Conservation (phyloP, 2,113 vertebrate genomes). For the Diphyllodes magnificus region DNA sequence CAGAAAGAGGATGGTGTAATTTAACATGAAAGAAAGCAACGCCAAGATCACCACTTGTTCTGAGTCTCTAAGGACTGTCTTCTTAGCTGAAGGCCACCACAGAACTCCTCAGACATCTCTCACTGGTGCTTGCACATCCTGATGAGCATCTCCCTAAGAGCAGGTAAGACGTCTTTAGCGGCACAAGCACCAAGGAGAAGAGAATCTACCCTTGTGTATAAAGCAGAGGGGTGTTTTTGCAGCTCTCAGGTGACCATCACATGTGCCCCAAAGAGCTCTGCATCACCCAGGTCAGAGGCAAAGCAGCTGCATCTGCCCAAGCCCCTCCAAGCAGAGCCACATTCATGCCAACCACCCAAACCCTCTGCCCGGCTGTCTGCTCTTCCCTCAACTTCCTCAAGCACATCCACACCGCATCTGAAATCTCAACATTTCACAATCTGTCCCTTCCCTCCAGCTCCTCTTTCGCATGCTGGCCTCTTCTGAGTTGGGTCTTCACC, state of each 20-base stretch:
- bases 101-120: not conserved
- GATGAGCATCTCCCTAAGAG: not conserved
- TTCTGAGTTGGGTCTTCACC: not conserved
- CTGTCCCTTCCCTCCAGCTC: not conserved
- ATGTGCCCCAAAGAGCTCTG: fast-evolving
- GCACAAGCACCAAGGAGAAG: not conserved
- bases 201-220: not conserved
- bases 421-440: not conserved
- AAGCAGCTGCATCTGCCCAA: not conserved
- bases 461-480: fast-evolving
- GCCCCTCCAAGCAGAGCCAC: not conserved
- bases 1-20: not conserved
- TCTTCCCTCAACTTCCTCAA: not conserved
- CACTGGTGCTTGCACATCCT: not conserved
- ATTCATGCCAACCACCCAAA: not conserved
- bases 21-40: not conserved
- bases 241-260: not conserved
- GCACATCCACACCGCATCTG: fast-evolving
- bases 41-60: not conserved
- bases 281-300: not conserved
- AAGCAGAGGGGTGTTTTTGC: not conserved
- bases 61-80: not conserved
- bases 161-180: not conserved
- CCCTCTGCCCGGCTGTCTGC: not conserved
- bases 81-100: not conserved